phyloP scores from a whole-genome alignment of 2,113 vertebrate genomes.

The Chauna torquata region DNA sequence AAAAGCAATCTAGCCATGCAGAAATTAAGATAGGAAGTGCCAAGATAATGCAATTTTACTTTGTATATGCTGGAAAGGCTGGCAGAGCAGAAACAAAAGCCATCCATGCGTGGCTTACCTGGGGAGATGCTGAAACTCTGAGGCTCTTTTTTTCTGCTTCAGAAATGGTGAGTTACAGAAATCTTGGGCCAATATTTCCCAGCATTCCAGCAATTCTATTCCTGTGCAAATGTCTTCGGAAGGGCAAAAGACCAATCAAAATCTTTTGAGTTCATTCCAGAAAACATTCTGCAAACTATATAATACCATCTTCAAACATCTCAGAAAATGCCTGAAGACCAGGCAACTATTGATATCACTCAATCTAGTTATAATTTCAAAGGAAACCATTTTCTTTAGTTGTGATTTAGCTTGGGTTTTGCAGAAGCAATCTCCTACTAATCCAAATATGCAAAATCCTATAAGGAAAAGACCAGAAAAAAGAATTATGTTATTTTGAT shows the following conservation, averaged over 20 bases:
- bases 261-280: background rate
- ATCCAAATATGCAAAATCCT: background rate
- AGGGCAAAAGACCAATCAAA: background rate
- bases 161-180: background rate
- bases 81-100: conserved; percentile 47
- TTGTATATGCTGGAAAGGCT: conserved; percentile 5
- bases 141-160: background rate
- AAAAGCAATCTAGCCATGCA: conserved; percentile 45
- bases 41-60: conserved; percentile 50
- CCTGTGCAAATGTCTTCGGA: background rate
- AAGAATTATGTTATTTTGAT: background rate
- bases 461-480: background rate
- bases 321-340: background rate
- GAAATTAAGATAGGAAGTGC: conserved; percentile 46
- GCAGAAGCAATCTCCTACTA: background rate
- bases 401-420: background rate
- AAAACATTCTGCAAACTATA: background rate
- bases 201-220: background rate
- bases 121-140: background rate
- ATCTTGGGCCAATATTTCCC: background rate
- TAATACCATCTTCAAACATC: background rate
- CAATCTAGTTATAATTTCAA: background rate
- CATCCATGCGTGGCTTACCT: background rate
- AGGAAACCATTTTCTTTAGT: background rate
- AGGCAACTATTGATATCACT: background rate